Conservation (phyloP, 1,140 invertebrate genomes). For the Euura saliciscinereae region DNA sequence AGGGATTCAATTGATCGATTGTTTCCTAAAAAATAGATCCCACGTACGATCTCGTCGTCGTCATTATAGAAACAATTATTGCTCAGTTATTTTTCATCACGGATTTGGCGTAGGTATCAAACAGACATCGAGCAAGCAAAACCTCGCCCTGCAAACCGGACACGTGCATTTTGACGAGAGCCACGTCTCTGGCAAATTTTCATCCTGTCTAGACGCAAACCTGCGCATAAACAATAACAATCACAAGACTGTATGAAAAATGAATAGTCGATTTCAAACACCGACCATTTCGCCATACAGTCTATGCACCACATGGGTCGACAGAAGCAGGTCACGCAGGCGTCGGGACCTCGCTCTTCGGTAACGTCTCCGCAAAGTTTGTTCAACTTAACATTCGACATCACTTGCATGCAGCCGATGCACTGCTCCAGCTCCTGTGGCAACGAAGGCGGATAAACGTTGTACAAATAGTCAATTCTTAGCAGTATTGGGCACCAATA, state of each 20-base stretch:
- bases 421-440: slow-evolving; percentile 78
- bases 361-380: slow-evolving; percentile 69
- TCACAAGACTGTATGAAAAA: slow-evolving; percentile 16
- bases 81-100: slow-evolving; percentile 15
- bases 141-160: slow-evolving; percentile 84
- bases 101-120: slow-evolving; percentile 31
- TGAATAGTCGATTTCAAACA: slow-evolving; percentile 14
- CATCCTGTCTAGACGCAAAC: slow-evolving; percentile 84
- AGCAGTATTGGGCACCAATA: no score
- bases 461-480: neutral
- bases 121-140: slow-evolving; percentile 86
- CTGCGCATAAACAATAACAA: slow-evolving; percentile 39
- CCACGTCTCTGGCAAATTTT: slow-evolving; percentile 77
- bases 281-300: slow-evolving; percentile 85
- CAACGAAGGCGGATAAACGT: neutral
- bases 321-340: slow-evolving; percentile 70
- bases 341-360: slow-evolving; percentile 51
- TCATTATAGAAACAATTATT: neutral
- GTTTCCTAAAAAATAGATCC: neutral
- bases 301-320: slow-evolving; percentile 89
- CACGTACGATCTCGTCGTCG: neutral
- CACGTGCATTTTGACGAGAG: slow-evolving; percentile 85
- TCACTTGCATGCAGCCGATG: slow-evolving; percentile 85
- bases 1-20: no score
- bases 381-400: slow-evolving; percentile 81